Conservation (phyloP, 2,113 vertebrate genomes). For the Calyptommatus sinebrachiatus region DNA sequence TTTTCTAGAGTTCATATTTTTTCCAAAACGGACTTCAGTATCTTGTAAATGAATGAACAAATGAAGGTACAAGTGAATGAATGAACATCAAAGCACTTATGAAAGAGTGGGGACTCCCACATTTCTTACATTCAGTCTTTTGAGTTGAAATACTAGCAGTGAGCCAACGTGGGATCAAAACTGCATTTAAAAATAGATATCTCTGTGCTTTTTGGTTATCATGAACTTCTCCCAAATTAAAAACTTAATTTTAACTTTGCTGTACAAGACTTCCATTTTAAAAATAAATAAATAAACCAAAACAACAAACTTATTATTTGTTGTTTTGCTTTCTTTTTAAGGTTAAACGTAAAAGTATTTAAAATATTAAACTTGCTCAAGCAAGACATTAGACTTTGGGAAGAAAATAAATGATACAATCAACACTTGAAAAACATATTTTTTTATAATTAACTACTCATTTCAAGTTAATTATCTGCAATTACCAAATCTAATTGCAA, state of each 20-base stretch:
- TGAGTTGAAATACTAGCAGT: too few species aligned
- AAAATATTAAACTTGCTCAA: slow-evolving; percentile 67
- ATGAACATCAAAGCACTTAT: too few species aligned
- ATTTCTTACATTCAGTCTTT: too few species aligned
- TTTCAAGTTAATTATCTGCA: slow-evolving; percentile 80
- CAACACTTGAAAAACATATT: slow-evolving; percentile 69
- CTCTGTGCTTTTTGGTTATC: slow-evolving; percentile 46
- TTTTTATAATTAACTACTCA: slow-evolving; percentile 78
- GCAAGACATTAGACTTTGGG: slow-evolving; percentile 63
- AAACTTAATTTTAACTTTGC: slow-evolving; percentile 63
- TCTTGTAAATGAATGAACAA: too few species aligned
- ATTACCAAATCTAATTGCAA: slow-evolving; percentile 78
- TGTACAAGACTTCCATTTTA: slow-evolving; percentile 42
- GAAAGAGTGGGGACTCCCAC: too few species aligned
- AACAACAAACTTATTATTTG: background rate
- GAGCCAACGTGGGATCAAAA: too few species aligned
- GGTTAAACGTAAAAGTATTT: slow-evolving; percentile 59
- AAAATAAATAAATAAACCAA: background rate
- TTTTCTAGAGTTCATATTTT: too few species aligned
- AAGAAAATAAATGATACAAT: slow-evolving; percentile 75
- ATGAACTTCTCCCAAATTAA: slow-evolving; percentile 43
- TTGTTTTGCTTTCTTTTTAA: background rate
- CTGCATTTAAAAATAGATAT: too few species aligned
- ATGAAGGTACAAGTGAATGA: too few species aligned
- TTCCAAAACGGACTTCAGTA: too few species aligned